Evolutionary conservation across 1,140 invertebrate genomes (phyloP).

Genomic region (Thrips palmi): DNA sequence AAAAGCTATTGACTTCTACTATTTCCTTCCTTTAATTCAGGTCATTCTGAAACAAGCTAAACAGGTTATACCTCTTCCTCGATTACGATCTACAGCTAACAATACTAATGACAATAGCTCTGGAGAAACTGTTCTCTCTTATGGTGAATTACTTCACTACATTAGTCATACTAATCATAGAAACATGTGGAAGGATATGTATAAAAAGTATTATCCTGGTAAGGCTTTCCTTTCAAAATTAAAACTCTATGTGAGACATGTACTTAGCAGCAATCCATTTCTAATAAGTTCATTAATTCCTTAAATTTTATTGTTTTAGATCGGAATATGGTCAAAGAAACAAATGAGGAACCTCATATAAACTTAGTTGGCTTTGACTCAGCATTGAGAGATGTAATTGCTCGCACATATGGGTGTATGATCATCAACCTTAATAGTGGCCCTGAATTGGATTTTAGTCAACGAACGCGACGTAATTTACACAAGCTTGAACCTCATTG

Average conservation of each 20-base stretch:
- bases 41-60: conserved; percentile 40
- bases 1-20: conserved; percentile 6
- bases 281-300: not conserved
- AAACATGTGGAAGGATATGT: conserved; percentile 67
- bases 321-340: not conserved
- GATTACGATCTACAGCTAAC: too few relatives aligned
- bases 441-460: not conserved
- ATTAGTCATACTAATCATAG: conserved; percentile 61
- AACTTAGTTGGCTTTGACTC: conserved; percentile 30
- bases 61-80: conserved; percentile 50
- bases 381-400: conserved; percentile 46
- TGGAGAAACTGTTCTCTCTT: conserved; percentile 40
- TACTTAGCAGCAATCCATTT: too few relatives aligned
- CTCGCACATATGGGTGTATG: conserved; percentile 50
- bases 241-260: too few relatives aligned
- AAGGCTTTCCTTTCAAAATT: conserved; percentile 20
- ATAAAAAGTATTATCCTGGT: conserved; percentile 55
- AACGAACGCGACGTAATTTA: not conserved
- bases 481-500: conserved; percentile 31
- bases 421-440: conserved; percentile 33
- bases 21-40: conserved; percentile 21
- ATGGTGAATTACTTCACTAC: conserved; percentile 58
- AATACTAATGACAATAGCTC: too few relatives aligned
- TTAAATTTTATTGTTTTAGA: conserved; percentile 8
- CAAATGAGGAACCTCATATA: not conserved